These are phyloP conservation scores for Noctua pronuba DNA, from an alignment of 2,888 invertebrate species.

Conservation along the genomic window DNA sequence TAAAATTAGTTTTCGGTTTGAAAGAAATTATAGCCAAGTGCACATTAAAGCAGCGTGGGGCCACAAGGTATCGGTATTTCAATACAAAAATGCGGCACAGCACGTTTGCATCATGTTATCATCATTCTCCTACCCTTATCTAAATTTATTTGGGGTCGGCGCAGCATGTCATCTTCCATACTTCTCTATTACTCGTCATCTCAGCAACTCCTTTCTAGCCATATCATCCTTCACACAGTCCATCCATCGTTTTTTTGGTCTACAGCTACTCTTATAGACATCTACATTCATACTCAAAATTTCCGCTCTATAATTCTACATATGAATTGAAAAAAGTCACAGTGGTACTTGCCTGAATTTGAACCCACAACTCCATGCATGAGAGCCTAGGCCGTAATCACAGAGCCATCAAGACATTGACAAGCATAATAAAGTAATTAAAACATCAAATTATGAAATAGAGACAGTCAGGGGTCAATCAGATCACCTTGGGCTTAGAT, in stretches of 20 bases:
- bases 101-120: too few species aligned
- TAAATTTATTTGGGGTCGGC: too few species aligned
- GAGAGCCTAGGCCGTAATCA: neutral
- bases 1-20: neutral
- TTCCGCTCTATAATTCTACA: too few species aligned
- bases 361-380: neutral
- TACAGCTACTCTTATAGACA: too few species aligned
- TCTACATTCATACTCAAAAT: too few species aligned
- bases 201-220: too few species aligned
- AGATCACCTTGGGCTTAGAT: conserved; percentile 10
- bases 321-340: neutral
- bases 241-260: too few species aligned
- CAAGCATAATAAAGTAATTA: neutral
- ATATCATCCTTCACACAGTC: too few species aligned
- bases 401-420: neutral
- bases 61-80: neutral
- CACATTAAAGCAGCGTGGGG: neutral
- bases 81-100: too few species aligned
- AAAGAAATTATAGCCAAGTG: neutral
- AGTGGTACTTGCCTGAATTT: neutral
- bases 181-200: too few species aligned
- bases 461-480: neutral
- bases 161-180: too few species aligned
- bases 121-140: too few species aligned
- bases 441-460: conserved; percentile 20